Evolutionary conservation across 2,113 vertebrate species (phyloP).

Genomic region (Sciurus niger): DNA sequence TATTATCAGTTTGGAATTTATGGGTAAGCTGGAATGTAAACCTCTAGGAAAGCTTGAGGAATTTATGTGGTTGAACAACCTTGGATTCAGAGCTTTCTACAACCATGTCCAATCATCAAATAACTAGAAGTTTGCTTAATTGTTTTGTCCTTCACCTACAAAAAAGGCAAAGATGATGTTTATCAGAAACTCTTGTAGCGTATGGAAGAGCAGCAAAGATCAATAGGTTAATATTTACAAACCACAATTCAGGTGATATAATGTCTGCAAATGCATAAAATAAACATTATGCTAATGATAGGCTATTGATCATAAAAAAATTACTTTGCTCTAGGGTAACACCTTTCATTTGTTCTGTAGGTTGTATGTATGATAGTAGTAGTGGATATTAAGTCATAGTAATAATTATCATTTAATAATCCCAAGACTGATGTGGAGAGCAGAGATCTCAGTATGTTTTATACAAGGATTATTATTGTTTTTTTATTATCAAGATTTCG

Average conservation of each 20-base stretch:
- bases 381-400: conserved; percentile 53
- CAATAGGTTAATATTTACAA: conserved; percentile 82
- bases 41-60: neutral
- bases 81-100: conserved; percentile 46
- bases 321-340: conserved; percentile 63
- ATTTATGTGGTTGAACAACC: conserved; percentile 41
- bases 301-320: conserved; percentile 77
- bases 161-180: conserved; percentile 37
- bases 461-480: neutral
- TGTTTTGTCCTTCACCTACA: conserved; percentile 64
- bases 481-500: conserved; percentile 50
- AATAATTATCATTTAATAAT: conserved; percentile 70
- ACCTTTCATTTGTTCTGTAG: conserved; percentile 59
- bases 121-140: conserved; percentile 47
- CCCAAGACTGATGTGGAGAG: conserved; percentile 34
- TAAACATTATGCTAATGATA: conserved; percentile 81
- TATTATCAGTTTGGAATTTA: conserved; percentile 35
- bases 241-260: conserved; percentile 73
- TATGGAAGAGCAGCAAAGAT: conserved; percentile 71
- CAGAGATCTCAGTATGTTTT: conserved; percentile 30
- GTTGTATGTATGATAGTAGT: conserved; percentile 27
- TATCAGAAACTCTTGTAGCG: conserved; percentile 47
- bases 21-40: neutral
- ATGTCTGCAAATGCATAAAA: conserved; percentile 76
- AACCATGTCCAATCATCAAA: neutral